Percentiles rank a stretch among this genome's conserved stretches.
phyloP scores from a whole-genome alignment of 2,797 vertebrate genomes.

The Enteromius unitaeniatus region DNA sequence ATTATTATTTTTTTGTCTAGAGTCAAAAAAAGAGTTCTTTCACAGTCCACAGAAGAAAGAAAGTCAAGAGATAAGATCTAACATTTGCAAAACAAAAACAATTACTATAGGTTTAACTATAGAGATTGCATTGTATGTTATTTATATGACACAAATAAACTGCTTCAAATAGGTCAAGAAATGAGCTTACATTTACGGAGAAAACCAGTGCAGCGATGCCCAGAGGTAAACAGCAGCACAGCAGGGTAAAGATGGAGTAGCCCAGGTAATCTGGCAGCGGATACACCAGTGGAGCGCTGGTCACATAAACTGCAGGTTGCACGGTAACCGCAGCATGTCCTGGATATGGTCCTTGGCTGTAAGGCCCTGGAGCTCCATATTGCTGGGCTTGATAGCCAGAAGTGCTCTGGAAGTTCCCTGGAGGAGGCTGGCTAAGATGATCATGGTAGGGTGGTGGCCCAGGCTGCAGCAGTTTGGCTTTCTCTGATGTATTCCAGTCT shows the following conservation, averaged over 20 bases:
- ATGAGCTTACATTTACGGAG: slow-evolving; percentile 69
- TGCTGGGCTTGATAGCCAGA: slow-evolving; percentile 43
- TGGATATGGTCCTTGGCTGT: slow-evolving; percentile 3
- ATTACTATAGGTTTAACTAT: neutral
- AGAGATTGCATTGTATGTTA: neutral
- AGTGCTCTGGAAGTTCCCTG: neutral
- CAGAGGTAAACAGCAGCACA: no score
- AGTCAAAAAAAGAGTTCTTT: no score
- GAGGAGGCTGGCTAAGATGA: slow-evolving; percentile 27
- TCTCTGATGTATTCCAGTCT: slow-evolving; percentile 63
- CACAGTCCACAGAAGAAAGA: neutral
- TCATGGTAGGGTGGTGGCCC: slow-evolving; percentile 72
- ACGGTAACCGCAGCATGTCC: slow-evolving; percentile 49
- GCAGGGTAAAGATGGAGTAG: slow-evolving; percentile 79
- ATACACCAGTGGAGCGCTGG: slow-evolving; percentile 53
- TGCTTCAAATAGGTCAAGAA: neutral
- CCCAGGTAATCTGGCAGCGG: slow-evolving; percentile 73
- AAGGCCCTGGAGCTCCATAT: neutral
- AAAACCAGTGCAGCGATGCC: slow-evolving; percentile 54
- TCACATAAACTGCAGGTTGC: slow-evolving; percentile 70
- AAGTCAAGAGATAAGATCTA: neutral
- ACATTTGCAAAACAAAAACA: neutral
- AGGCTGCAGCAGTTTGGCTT: slow-evolving; percentile 60
- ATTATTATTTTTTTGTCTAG: no score
- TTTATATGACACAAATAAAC: neutral